These are phyloP conservation scores for Virgularia gustaviana DNA, from an alignment of 92 coral and sea anemone species.

Conservation along the genomic window DNA sequence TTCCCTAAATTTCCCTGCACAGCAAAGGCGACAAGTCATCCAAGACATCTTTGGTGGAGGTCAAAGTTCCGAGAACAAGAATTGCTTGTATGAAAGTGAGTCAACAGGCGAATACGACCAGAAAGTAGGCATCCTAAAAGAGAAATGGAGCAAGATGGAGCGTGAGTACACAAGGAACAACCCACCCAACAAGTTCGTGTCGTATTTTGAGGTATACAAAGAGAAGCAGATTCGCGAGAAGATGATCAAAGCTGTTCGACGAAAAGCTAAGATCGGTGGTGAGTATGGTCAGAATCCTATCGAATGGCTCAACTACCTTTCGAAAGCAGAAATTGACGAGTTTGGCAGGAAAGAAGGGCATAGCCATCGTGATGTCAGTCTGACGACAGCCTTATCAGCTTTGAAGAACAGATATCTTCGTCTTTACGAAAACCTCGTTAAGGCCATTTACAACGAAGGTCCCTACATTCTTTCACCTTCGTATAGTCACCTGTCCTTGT, in stretches of 20 bases:
- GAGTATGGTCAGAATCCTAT: conserved; percentile 47
- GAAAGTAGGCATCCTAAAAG: conserved; percentile 24
- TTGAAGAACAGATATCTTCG: conserved; percentile 32
- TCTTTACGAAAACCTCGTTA: conserved; percentile 33
- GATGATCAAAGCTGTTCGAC: conserved; percentile 37
- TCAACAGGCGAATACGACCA: conserved; percentile 22
- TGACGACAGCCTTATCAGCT: conserved; percentile 31
- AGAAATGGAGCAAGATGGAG: conserved; percentile 39
- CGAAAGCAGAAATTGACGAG: conserved; percentile 48
- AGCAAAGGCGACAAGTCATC: conserved; percentile 27
- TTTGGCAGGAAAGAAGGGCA: conserved; percentile 24
- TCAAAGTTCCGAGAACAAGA: not conserved
- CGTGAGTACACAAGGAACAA: conserved; percentile 30
- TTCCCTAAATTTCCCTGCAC: conserved; percentile 40
- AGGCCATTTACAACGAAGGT: conserved; percentile 43
- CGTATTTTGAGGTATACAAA: conserved; percentile 45
- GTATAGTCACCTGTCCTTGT: conserved; percentile 7
- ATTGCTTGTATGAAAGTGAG: conserved; percentile 41
- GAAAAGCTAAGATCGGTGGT: conserved; percentile 19
- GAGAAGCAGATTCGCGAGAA: conserved; percentile 38
- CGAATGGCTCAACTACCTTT: conserved; percentile 41
- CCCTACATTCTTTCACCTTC: conserved; percentile 23
- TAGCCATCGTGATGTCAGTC: conserved; percentile 41
- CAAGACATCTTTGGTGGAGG: conserved; percentile 46
- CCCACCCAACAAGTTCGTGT: conserved; percentile 45